Evolutionary conservation across 2,888 invertebrate genomes (phyloP).

Genomic region (Colletes collaris): DNA sequence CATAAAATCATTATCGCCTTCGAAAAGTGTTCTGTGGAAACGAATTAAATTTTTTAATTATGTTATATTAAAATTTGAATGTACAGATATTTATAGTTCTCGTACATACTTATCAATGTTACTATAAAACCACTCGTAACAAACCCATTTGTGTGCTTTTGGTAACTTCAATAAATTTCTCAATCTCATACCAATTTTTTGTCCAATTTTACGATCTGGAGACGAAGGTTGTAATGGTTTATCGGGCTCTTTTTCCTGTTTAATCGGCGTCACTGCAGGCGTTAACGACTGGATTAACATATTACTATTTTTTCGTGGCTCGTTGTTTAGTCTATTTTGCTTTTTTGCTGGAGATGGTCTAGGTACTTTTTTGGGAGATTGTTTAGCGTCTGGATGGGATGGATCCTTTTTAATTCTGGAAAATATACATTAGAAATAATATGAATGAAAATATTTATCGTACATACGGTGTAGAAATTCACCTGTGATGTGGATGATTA

Average conservation of each 20-base stretch:
- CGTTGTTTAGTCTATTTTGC: constrained; percentile 69
- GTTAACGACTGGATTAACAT: constrained; percentile 65
- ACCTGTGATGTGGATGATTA: constrained; percentile 90
- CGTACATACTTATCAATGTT: constrained; percentile 92
- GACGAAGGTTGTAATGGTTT: constrained; percentile 82
- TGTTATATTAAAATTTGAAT: neutral
- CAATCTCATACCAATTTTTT: constrained; percentile 93
- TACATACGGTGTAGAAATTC: constrained; percentile 17
- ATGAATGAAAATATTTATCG: too few species aligned
- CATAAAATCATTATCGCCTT: constrained; percentile 98
- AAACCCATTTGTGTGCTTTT: constrained; percentile 99
- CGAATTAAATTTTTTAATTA: constrained; percentile 12
- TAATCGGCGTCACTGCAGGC: constrained; percentile 78
- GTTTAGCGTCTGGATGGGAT: constrained; percentile 74
- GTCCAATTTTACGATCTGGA: constrained; percentile 93
- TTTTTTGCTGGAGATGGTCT: constrained; percentile 85
- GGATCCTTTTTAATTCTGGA: constrained; percentile 81
- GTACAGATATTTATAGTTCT: constrained; percentile 22
- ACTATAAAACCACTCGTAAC: constrained; percentile 99
- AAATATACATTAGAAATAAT: constrained; percentile 15
- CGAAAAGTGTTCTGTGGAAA: constrained; percentile 90
- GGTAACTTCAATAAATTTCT: constrained; percentile 97
- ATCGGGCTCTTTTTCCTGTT: constrained; percentile 77
- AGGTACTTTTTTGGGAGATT: constrained; percentile 88
- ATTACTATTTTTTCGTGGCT: constrained; percentile 68